Evolutionary conservation across 2,888 invertebrate genomes (phyloP).

Genomic region (Protodeltote pygarga): DNA sequence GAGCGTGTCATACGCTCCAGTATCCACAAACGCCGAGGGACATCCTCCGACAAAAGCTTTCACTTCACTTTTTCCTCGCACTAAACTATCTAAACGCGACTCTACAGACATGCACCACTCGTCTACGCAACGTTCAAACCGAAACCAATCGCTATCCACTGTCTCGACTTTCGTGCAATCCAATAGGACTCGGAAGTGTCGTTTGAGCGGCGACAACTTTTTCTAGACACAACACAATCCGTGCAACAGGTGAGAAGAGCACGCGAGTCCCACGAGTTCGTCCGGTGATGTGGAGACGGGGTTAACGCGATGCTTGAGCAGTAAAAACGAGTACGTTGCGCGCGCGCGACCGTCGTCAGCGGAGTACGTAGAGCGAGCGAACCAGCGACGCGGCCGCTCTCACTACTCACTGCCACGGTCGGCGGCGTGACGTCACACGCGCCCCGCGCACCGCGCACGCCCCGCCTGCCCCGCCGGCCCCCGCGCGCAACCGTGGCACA

Average conservation of each 20-base stretch:
- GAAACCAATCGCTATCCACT: constrained; percentile 74
- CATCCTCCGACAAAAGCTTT: constrained; percentile 81
- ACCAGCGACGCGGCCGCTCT: constrained; percentile 81
- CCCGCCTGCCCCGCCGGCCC: constrained; percentile 41
- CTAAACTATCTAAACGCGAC: constrained; percentile 79
- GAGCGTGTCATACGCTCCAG: constrained; percentile 80
- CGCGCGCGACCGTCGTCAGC: constrained; percentile 83
- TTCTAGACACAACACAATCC: constrained; percentile 75
- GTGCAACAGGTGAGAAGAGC: constrained; percentile 74
- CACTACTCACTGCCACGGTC: constrained; percentile 86
- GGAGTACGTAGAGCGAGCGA: constrained; percentile 82
- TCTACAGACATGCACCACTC: constrained; percentile 76
- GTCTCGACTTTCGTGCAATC: constrained; percentile 65
- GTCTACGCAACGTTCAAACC: constrained; percentile 70
- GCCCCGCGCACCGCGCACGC: constrained; percentile 62
- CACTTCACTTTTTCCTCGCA: constrained; percentile 84
- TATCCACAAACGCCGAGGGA: constrained; percentile 73
- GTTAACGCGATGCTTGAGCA: constrained; percentile 68
- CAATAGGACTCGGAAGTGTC: constrained; percentile 55
- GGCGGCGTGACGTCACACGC: constrained; percentile 84
- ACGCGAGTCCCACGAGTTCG: constrained; percentile 68
- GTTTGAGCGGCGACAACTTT: constrained; percentile 55
- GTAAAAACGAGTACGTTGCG: constrained; percentile 75
- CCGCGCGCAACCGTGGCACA: constrained; percentile 79
- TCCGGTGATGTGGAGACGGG: constrained; percentile 64